Evolutionary conservation across 1,140 invertebrate genomes (phyloP).

Genomic region (Drosophila murphyi): DNA sequence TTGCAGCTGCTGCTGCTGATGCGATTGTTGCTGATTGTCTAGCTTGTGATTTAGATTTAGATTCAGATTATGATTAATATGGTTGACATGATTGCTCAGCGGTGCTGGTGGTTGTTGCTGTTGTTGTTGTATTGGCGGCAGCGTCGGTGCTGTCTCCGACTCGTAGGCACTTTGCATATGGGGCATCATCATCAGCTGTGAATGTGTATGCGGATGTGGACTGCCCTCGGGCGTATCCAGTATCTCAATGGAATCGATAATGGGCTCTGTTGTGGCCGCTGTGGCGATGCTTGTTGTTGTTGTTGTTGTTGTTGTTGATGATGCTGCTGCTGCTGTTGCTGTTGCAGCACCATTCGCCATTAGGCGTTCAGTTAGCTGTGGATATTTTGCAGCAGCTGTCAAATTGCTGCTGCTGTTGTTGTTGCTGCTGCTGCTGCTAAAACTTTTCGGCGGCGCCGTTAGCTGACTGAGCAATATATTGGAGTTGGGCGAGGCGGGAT

Average conservation of each 20-base stretch:
- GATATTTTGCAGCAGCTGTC: conserved; percentile 61
- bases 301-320: conserved; percentile 1
- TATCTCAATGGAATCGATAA: conserved; percentile 80
- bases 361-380: conserved; percentile 73
- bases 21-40: conserved; percentile 32
- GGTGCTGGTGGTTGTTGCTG: conserved; percentile 9
- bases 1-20: conserved; percentile 29
- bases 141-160: conserved; percentile 9
- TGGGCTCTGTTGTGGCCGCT: conserved; percentile 18
- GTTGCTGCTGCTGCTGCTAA: conserved; percentile 27
- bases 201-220: conserved; percentile 46
- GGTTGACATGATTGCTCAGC: conserved; percentile 58
- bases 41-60: conserved; percentile 39
- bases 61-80: conserved; percentile 32
- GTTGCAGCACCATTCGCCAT: conserved; percentile 65
- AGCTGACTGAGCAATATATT: conserved; percentile 69
- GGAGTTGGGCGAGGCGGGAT: conserved; percentile 42
- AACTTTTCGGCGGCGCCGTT: conserved; percentile 70
- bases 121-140: background rate
- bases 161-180: conserved; percentile 52
- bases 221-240: conserved; percentile 79
- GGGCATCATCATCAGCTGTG: conserved; percentile 18
- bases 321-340: conserved; percentile 10
- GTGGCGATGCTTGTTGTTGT: conserved; percentile 2
- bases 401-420: conserved; percentile 31